Evolutionary conservation across 2,113 vertebrate genomes (phyloP), one percentile per base, ranked within the genome.

Genomic region (Isichthys henryi): DNA sequence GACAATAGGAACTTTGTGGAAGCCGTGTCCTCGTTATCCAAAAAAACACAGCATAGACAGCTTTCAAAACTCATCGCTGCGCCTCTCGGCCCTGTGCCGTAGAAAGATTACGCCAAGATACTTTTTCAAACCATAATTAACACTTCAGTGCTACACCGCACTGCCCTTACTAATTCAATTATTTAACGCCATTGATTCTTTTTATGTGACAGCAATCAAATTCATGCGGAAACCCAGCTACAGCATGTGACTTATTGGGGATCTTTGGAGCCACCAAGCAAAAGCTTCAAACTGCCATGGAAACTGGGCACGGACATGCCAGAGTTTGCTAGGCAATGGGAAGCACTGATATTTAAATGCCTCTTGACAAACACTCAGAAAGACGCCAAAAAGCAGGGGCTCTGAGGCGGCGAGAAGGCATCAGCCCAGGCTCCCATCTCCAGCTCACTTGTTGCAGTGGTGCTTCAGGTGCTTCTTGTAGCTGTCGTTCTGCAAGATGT

Each of bases 381-480:
- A 23, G 58, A 66, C 9, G 9, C 9, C 10, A 31, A 70, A 70
- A 27, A 27, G n/a, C n/a, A 27, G 62, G 62, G 62, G n/a, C 10
- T 3, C 9, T 1, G n/a, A 31, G n/a, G 62, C 27, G 62, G n/a
- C 8, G n/a, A 11, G n/a, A 10, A 13, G n/a, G 62, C 3, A 3
- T 23, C 7, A 9, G 77, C 15, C 35, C 35, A 45, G 43, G 39
- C 45, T 7, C 0, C 39, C 39, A 39, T 39, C 39, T 39, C 39
- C 39, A 39, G 1, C 97, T 91, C 97, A 99, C 98, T 99, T 99
- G 96, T 99, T 99, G 94, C 98, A 99, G 90, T 99, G 98, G 90
- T 99, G 98, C 92, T 99, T 99, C 92, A 99, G 96, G 93, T 99
- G 98, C 91, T 99, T 99, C 94, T 99, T 99, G 95, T 99, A 99